Percentiles rank a stretch among this genome's conserved stretches.
These are phyloP conservation scores for Clarias laeviceps DNA, from an alignment of 2,797 vertebrate species.

Conservation along the genomic window DNA sequence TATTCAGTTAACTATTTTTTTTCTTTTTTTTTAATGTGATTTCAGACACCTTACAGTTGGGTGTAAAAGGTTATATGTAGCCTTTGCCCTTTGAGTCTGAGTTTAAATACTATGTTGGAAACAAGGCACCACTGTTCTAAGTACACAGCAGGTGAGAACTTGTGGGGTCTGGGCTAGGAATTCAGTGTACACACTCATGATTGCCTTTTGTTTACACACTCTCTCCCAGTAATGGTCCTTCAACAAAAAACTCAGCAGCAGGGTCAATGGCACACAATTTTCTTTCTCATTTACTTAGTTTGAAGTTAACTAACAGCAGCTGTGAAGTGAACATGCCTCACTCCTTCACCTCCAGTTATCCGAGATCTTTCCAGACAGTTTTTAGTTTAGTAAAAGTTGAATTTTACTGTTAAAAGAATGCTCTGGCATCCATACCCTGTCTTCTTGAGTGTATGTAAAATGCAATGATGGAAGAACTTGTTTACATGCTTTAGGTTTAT, in stretches of 20 bases:
- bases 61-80: constrained; percentile 59
- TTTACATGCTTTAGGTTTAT: constrained; percentile 62
- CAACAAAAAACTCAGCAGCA: constrained; percentile 58
- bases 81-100: constrained; percentile 62
- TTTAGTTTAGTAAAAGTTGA: neutral
- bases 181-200: constrained; percentile 66
- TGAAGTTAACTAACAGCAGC: constrained; percentile 55
- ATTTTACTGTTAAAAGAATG: constrained; percentile 6
- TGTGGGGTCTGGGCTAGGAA: constrained; percentile 47
- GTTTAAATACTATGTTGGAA: constrained; percentile 49
- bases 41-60: constrained; percentile 56
- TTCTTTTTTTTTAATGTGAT: constrained; percentile 55
- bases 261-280: constrained; percentile 51
- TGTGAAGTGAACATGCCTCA: constrained; percentile 52
- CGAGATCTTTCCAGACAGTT: neutral
- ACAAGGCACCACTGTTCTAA: constrained; percentile 38
- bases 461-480: constrained; percentile 68
- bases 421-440: neutral
- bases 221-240: constrained; percentile 59
- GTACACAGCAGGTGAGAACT: constrained; percentile 22
- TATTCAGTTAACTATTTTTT: constrained; percentile 72
- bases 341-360: constrained; percentile 4
- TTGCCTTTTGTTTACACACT: constrained; percentile 72
- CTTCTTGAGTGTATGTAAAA: constrained; percentile 61
- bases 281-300: constrained; percentile 55